phyloP scores from a whole-genome alignment of 2,113 vertebrate species.

The Ivindomyrus marchei region DNA sequence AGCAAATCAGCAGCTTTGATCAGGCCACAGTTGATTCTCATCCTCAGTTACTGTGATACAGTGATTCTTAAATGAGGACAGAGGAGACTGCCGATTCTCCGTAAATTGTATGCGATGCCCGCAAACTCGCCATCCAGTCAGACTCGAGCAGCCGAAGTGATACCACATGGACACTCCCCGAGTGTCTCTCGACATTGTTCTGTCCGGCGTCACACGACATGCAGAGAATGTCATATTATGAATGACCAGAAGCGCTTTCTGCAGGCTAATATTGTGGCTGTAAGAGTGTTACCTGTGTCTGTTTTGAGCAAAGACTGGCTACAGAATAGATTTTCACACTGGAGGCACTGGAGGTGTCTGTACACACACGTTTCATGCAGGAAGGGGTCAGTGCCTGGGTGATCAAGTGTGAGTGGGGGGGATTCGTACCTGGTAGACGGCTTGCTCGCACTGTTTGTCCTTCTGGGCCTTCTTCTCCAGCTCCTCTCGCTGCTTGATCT shows the following conservation, averaged over 20 bases:
- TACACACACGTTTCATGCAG: neutral
- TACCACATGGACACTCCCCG: neutral
- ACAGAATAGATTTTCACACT: neutral
- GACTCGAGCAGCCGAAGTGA: neutral
- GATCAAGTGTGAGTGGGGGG: neutral
- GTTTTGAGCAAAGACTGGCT: neutral
- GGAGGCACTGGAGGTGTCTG: neutral
- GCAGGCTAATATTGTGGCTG: neutral
- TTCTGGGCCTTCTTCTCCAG: slow-evolving; percentile 95
- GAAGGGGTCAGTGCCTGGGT: neutral
- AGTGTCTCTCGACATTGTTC: neutral
- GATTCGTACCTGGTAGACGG: slow-evolving; percentile 86
- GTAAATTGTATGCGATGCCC: too few species aligned
- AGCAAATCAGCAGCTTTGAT: slow-evolving; percentile 10
- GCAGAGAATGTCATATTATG: neutral
- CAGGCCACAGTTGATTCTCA: slow-evolving; percentile 8
- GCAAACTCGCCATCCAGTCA: neutral
- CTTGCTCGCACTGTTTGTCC: slow-evolving; percentile 95
- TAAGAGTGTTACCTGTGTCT: neutral
- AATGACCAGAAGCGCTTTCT: neutral
- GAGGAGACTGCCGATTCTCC: neutral
- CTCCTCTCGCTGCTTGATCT: slow-evolving; percentile 95
- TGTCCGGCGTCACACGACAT: neutral
- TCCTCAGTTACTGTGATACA: neutral
- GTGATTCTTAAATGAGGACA: neutral